Conservation (phyloP, 1,140 invertebrate genomes). For the Drosophila oshimai region DNA sequence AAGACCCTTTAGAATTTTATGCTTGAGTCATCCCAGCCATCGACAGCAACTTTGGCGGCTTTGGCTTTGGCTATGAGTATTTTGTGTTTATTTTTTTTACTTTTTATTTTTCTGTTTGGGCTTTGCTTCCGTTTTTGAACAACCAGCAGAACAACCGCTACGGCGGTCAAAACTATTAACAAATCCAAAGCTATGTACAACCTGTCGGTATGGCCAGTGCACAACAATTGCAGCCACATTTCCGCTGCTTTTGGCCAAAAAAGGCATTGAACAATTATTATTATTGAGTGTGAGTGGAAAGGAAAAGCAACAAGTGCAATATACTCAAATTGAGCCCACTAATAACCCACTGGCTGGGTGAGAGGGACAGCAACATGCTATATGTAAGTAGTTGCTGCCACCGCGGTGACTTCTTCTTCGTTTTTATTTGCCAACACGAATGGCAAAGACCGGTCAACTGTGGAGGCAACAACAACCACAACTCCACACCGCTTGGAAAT, state of each 20-base stretch:
- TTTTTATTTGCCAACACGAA: slow-evolving; percentile 50
- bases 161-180: slow-evolving; percentile 38
- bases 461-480: slow-evolving; percentile 17
- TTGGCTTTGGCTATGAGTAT: slow-evolving; percentile 33
- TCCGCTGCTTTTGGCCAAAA: slow-evolving; percentile 63
- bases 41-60: slow-evolving; percentile 25
- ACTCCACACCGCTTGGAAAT: slow-evolving; percentile 44
- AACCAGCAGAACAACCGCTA: slow-evolving; percentile 7
- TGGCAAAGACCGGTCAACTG: slow-evolving; percentile 71
- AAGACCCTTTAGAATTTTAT: slow-evolving; percentile 59
- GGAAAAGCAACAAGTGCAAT: slow-evolving; percentile 43
- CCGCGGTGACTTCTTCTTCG: slow-evolving; percentile 18
- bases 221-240: slow-evolving; percentile 24
- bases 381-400: too few species aligned
- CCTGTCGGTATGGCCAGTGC: slow-evolving; percentile 14
- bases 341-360: slow-evolving; percentile 27
- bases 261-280: slow-evolving; percentile 67
- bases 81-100: slow-evolving; percentile 7
- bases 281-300: slow-evolving; percentile 46
- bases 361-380: neutral
- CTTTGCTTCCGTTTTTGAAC: slow-evolving; percentile 28
- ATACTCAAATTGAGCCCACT: slow-evolving; percentile 46
- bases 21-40: slow-evolving; percentile 58
- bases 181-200: slow-evolving; percentile 17
- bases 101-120: slow-evolving; percentile 32